phyloP scores from a whole-genome alignment of 2,113 vertebrate species.

The Pteronura brasiliensis region DNA sequence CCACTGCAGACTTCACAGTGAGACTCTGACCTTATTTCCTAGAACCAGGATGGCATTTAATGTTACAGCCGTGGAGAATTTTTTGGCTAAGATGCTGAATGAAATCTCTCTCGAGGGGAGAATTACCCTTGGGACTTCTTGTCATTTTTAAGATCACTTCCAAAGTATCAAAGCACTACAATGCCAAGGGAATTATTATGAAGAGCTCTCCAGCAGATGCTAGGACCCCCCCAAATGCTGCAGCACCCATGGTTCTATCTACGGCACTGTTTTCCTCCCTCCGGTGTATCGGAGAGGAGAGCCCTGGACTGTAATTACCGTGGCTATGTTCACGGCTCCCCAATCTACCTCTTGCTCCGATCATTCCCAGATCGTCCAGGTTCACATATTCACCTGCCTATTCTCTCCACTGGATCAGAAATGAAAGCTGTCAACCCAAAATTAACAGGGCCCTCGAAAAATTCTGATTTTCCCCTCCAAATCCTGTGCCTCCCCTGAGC shows the following conservation, averaged over 20 bases:
- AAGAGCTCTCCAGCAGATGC: background rate
- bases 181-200: background rate
- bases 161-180: background rate
- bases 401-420: background rate
- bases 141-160: background rate
- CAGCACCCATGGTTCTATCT: background rate
- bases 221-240: rapidly evolving
- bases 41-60: background rate
- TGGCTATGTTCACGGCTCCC: background rate
- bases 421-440: background rate
- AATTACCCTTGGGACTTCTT: background rate
- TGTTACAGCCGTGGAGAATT: background rate
- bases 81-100: background rate
- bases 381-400: rapidly evolving
- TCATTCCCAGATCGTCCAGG: background rate
- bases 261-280: background rate
- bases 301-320: background rate
- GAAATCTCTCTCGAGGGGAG: background rate
- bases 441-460: background rate
- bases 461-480: background rate
- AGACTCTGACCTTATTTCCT: background rate
- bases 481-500: background rate
- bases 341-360: background rate
- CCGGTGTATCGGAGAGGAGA: rapidly evolving
- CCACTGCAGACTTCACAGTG: background rate